Base-by-base conservation (phyloP, 2,797 vertebrate genomes). In the Ctenosaura bakeri region DNA sequence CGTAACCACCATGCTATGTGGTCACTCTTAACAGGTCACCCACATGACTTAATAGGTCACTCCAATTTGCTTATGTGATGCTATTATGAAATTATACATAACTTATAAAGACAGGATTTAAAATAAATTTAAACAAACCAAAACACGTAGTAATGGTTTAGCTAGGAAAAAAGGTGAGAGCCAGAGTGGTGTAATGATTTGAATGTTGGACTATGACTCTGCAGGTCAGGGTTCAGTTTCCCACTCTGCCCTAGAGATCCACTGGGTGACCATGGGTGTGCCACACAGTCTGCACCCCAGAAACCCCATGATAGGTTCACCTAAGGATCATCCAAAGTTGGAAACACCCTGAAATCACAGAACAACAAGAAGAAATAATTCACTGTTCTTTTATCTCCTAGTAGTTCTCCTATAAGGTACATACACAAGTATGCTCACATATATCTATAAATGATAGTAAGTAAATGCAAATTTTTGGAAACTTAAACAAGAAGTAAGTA, bases 331-430 rank as follows among this genome's bases (percentile, higher is more conserved):
- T 46, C 42, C 42, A 46, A 46, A 46, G 42, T 46, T 46, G 42
- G 42, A 46, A 46, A 46, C 42, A 46, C 42, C 42, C 42, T 46
- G 42, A 46, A 46, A 46, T 46, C 42, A 46, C 42, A 46, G 42
- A 46, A 46, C 42, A 46, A 46, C 42, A 46, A 46, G 42, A 46
- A 46, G 74, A 88, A 94, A 94, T 18, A 59, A 76, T 50, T 83
- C 91, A 4, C 1, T 92, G 50, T 77, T 71, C 89, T 13, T 91
- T 9, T 85, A 90, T 69, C 46, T 90, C 78, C 73, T 92, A 80
- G 77, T 86, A 92, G 83, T 77, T 90, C 46, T 92, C 87, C 56
- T 83, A 42, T 3, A 86, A 42, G 20, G 46, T 10, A 64, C 59
- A 38, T 14, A 54, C 14, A n/a, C 79, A 2, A 29, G 32, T 29